Evolutionary conservation across 2,797 vertebrate genomes (phyloP), one percentile per base, ranked within the genome.

Genomic region (Calcarius lapponicus): DNA sequence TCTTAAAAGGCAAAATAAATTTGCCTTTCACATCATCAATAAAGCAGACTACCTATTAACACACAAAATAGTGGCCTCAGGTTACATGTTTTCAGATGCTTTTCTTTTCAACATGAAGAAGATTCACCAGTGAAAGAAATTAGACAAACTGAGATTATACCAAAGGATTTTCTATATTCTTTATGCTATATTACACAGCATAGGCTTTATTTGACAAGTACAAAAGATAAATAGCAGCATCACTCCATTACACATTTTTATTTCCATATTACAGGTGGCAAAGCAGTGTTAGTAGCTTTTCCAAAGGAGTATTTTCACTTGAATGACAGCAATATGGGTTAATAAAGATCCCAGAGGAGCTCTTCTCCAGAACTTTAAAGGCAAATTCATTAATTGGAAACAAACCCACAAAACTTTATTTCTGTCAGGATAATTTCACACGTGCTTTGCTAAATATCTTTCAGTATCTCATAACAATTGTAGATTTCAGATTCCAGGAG

Each of bases 141-240:
- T 38, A 73, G 56, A 56, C 57, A 56, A 69, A 0, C 31, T 70
- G 66, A 88, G 85, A 86, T 83, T 64, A 80, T 9, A 84, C 9
- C 12, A 9, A 36, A 64, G 28, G 34, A 54, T 75, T 53, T 88
- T 61, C 53, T 58, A 29, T 17, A 72, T 70, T 71, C 40, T 61
- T 42, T 38, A 85, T 73, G 34, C 47, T 73, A 1, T 36, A 67
- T 79, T 90, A 90, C 4, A 28, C 13, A 72, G 34, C 21, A 72
- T 19, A 62, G 36, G 38, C 31, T 84, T 43, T 74, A 74, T 83
- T 84, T 92, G 70, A 31, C 34, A 86, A 92, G 79, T 20, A 88
- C 47, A 86, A 84, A 86, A 86, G 42, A 94, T 54, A 94, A 92
- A 92, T 13, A 89, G 60, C 70, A 92, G 76, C 73, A 76, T 91